A percentile compares a stretch with the other conserved stretches of the same genome.
These are phyloP conservation scores for Epinephelus moara DNA, from an alignment of 2,113 vertebrate genomes.

Conservation along the genomic window DNA sequence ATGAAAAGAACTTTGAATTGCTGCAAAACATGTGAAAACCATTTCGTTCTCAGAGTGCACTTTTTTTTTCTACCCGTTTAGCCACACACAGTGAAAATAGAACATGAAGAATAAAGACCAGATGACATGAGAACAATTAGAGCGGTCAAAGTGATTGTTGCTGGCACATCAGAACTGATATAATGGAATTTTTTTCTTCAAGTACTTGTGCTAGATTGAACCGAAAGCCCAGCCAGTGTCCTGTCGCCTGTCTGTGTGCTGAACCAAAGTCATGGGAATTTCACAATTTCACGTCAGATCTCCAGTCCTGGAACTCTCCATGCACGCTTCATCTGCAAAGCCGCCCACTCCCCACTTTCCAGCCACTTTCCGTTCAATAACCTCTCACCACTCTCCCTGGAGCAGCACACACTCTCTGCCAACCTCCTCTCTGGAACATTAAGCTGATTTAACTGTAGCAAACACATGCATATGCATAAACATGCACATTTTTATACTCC, in stretches of 20 bases:
- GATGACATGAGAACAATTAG: constrained; percentile 56
- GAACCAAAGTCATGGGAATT: constrained; percentile 42
- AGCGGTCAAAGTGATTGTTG: constrained; percentile 43
- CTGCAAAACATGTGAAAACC: constrained; percentile 55
- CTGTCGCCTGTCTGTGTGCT: constrained; percentile 13
- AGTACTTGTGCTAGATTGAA: not conserved
- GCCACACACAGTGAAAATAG: constrained; percentile 46
- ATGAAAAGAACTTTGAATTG: constrained; percentile 33
- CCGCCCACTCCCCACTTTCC: constrained; percentile 68
- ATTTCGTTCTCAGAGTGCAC: constrained; percentile 42
- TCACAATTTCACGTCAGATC: constrained; percentile 52
- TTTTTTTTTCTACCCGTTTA: constrained; percentile 15
- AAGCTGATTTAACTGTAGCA: constrained; percentile 26
- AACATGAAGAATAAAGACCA: constrained; percentile 58
- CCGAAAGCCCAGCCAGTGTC: not conserved
- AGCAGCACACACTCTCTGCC: constrained; percentile 49
- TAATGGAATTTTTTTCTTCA: constrained; percentile 26
- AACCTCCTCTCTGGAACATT: constrained; percentile 40
- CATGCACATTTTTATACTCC: not conserved
- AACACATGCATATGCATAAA: constrained; percentile 33
- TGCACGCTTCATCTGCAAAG: constrained; percentile 41
- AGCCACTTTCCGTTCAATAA: constrained; percentile 59
- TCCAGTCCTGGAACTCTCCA: constrained; percentile 38
- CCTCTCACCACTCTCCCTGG: constrained; percentile 34
- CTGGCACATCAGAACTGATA: constrained; percentile 29